Evolutionary conservation across 2,888 invertebrate genomes (phyloP), one percentile per base, ranked within the genome.

Genomic region (Cephalotes varians): DNA sequence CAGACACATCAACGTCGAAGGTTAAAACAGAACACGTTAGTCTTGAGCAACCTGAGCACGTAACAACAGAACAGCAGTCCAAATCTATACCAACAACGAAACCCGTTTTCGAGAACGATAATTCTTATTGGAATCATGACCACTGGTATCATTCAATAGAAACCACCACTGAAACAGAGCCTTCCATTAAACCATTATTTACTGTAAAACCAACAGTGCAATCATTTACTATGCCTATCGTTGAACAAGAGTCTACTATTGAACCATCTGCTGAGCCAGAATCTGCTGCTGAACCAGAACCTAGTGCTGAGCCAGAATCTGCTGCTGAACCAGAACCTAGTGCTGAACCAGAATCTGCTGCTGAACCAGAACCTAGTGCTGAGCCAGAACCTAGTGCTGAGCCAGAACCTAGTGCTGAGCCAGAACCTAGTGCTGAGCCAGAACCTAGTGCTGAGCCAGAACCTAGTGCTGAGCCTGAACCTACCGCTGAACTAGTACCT

Each of bases 301-400:
- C 73, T 15, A 1, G 15, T 21, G 31, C n/a, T 31, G 44, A 73
- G 31, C 31, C 37, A 18, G 71, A 85, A 9, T 58, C 62, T 54
- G 7, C 7, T 9, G 34, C 12, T n/a, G 15, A 73, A 5, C 28
- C 47, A 25, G 58, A 60, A 4, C 47, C 60, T 3, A 1, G 31
- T 58, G 10, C 1, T 12, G 40, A 72, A 4, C 94, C 95, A 85
- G 90, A 92, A 82, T 94, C 95, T 12, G 81, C 83, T 18, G 69
- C 87, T 3, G 87, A 91, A 87, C 90, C 91, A 83, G 40, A 72
- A 44, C 10, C 49, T 9, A n/a, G 15, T 44, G 44, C 44, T 2
- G 44, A 44, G 12, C 15, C 44, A 44, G 44, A 44, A 2, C 44
- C 44, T 15, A 15, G 15, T 44, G 44, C 44, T n/a, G 40, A 71